Percentiles rank a stretch among this genome's conserved stretches.
phyloP scores from a whole-genome alignment of 2,113 vertebrate genomes.

The Vimba vimba region DNA sequence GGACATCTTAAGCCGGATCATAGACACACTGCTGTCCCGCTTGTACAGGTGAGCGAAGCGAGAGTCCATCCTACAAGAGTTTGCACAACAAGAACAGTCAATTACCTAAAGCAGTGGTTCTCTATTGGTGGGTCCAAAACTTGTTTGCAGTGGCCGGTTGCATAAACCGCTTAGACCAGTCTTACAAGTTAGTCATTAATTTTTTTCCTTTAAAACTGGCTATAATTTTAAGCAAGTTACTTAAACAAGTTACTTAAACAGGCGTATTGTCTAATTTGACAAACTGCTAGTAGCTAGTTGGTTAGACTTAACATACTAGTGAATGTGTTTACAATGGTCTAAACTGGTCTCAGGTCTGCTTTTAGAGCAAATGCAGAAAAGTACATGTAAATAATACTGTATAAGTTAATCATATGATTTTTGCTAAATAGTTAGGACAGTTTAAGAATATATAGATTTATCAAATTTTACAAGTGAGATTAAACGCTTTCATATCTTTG shows the following conservation, averaged over 20 bases:
- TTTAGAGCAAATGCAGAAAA: too few species aligned
- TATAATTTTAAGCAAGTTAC: too few species aligned
- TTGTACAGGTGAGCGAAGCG: constrained; percentile 79
- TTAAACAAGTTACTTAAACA: too few species aligned
- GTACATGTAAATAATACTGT: background rate
- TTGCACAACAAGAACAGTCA: background rate
- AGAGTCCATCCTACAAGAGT: constrained; percentile 69
- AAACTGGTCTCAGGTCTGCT: too few species aligned
- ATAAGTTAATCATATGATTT: background rate
- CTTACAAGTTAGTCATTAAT: too few species aligned
- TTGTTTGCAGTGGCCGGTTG: background rate
- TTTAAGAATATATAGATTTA: background rate
- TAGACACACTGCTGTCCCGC: constrained; percentile 82
- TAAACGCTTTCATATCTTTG: background rate
- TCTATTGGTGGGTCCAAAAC: background rate
- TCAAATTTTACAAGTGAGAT: background rate
- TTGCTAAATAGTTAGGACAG: background rate
- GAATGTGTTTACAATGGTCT: too few species aligned
- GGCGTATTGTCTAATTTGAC: too few species aligned
- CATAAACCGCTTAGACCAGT: too few species aligned
- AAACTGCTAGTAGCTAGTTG: too few species aligned
- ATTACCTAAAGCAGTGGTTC: background rate
- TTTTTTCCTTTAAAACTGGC: too few species aligned
- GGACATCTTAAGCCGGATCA: constrained; percentile 84
- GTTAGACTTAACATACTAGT: too few species aligned